Percentiles rank a stretch among this genome's conserved stretches.
Conservation (phyloP, 1,140 invertebrate genomes). For the Nebria ingens region DNA sequence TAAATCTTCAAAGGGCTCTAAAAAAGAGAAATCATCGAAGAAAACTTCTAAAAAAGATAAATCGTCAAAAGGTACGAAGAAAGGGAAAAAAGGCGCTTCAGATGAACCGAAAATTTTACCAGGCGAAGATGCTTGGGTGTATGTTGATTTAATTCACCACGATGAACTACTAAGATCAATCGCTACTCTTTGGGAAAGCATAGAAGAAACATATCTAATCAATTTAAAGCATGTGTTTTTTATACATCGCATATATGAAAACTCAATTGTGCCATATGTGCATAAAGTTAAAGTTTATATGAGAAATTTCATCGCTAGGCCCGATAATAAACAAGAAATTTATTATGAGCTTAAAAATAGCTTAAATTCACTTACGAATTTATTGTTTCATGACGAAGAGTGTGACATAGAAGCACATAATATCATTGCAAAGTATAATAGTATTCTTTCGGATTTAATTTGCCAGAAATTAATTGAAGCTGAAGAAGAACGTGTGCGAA, state of each 20-base stretch:
- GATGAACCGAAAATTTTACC: constrained; percentile 24
- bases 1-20: too few species aligned
- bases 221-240: constrained; percentile 43
- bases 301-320: constrained; percentile 38
- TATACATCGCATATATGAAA: constrained; percentile 38
- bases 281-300: constrained; percentile 40
- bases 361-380: constrained; percentile 44
- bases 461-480: constrained; percentile 39
- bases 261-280: constrained; percentile 40
- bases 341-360: constrained; percentile 40
- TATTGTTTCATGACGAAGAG: constrained; percentile 39
- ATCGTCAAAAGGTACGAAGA: constrained; percentile 10
- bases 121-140: constrained; percentile 42
- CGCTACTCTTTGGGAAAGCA: constrained; percentile 42
- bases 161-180: constrained; percentile 33
- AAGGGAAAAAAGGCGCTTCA: constrained; percentile 16
- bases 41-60: constrained; percentile 12
- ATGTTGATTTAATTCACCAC: constrained; percentile 36
- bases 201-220: constrained; percentile 42
- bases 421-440: constrained; percentile 33
- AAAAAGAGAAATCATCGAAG: constrained; percentile 17
- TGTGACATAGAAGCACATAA: constrained; percentile 37
- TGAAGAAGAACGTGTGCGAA: constrained; percentile 36
- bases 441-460: constrained; percentile 38
- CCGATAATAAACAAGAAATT: constrained; percentile 42